phyloP scores from a whole-genome alignment of 2,113 vertebrate genomes.

The Pluvialis apricaria region DNA sequence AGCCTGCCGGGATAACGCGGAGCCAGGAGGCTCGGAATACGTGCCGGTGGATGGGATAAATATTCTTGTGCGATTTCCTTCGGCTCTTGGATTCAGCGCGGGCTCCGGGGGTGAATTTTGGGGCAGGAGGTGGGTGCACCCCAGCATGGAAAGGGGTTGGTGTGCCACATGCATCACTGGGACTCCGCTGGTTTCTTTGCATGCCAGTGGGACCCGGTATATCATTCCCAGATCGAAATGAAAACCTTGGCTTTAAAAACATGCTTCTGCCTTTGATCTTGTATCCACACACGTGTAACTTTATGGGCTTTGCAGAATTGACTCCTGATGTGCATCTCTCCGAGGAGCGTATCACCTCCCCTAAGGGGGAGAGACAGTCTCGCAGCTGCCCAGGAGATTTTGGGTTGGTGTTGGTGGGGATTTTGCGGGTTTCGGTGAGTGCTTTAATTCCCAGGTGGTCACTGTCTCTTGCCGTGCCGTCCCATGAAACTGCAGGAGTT shows the following conservation, averaged over 20 bases:
- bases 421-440: background rate
- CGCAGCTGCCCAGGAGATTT: background rate
- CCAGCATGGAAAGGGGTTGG: background rate
- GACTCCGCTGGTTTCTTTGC: background rate
- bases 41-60: background rate
- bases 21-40: background rate
- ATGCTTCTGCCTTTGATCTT: background rate
- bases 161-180: accelerated
- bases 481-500: background rate
- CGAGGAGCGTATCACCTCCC: background rate
- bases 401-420: accelerated
- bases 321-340: background rate
- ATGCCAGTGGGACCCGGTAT: background rate
- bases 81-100: background rate
- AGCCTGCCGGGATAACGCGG: accelerated
- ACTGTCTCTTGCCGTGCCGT: accelerated
- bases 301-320: background rate
- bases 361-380: accelerated
- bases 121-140: background rate
- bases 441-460: background rate
- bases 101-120: background rate
- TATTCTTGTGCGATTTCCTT: background rate
- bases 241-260: background rate
- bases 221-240: background rate
- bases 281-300: background rate